Conservation (phyloP, 2,888 invertebrate species). For the Steinernema scapterisci region DNA sequence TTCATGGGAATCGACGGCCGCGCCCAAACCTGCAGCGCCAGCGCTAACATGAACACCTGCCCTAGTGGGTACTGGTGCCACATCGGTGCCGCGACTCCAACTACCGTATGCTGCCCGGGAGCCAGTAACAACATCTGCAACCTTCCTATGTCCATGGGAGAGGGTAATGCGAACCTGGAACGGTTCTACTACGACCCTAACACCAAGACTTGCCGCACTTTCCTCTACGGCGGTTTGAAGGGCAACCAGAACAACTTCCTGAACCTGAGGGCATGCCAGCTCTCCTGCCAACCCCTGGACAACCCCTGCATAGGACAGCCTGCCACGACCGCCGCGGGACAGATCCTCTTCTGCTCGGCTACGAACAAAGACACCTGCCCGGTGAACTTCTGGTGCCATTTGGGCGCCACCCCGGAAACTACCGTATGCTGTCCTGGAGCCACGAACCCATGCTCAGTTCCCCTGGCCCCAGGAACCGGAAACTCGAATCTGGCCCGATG, state of each 20-base stretch:
- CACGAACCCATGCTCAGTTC: conserved; percentile 67
- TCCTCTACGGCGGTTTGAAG: conserved; percentile 64
- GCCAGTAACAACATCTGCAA: conserved; percentile 63
- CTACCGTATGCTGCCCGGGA: conserved; percentile 66
- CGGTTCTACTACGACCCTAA: conserved; percentile 61
- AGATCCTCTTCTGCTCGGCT: conserved; percentile 65
- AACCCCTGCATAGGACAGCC: conserved; percentile 68
- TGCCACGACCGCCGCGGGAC: conserved; percentile 64
- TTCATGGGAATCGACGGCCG: conserved; percentile 63
- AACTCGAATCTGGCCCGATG: conserved; percentile 51
- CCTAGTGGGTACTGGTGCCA: conserved; percentile 66
- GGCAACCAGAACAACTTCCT: conserved; percentile 68
- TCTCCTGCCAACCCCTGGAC: conserved; percentile 65
- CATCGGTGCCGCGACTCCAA: conserved; percentile 58
- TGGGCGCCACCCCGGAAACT: conserved; percentile 62
- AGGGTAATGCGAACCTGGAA: conserved; percentile 64
- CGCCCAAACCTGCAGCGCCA: conserved; percentile 62
- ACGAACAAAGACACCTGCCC: conserved; percentile 60
- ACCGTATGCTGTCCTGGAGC: conserved; percentile 68
- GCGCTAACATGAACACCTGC: conserved; percentile 62
- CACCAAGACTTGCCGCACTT: conserved; percentile 61
- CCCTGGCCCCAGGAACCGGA: conserved; percentile 67
- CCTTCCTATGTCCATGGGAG: conserved; percentile 65
- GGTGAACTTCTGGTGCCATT: conserved; percentile 64
- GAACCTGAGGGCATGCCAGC: conserved; percentile 54